Percentiles rank a stretch among this genome's conserved stretches.
Conservation (phyloP, 2,797 vertebrate species). For the Enteromius trimaculatus region DNA sequence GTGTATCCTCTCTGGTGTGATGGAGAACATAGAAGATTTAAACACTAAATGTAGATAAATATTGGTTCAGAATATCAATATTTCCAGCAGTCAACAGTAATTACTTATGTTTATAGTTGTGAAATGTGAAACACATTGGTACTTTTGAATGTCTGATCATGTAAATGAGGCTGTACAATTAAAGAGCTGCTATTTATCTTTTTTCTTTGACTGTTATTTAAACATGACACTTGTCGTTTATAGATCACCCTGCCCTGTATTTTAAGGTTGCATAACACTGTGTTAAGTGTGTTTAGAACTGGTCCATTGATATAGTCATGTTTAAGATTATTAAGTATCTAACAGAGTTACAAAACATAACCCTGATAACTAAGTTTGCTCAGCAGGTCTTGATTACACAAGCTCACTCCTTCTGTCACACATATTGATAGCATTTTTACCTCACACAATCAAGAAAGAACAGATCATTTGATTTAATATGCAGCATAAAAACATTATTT, state of each 20-base stretch:
- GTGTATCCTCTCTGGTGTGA: constrained; percentile 74
- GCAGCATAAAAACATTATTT: background rate
- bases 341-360: background rate
- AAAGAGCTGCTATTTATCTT: constrained; percentile 64
- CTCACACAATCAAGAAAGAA: background rate
- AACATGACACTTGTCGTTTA: background rate
- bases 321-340: background rate
- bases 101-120: constrained; percentile 42
- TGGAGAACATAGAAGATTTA: background rate
- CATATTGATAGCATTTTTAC: background rate
- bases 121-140: constrained; percentile 5
- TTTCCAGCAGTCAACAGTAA: constrained; percentile 31
- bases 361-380: background rate
- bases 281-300: background rate
- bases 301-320: background rate
- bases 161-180: constrained; percentile 61
- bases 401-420: background rate
- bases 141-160: constrained; percentile 54
- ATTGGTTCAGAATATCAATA: background rate
- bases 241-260: background rate
- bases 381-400: background rate
- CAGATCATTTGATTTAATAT: background rate
- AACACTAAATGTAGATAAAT: constrained; percentile 36
- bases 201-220: constrained; percentile 9
- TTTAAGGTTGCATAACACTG: background rate